Evolutionary conservation across 2,113 vertebrate genomes (phyloP).

Genomic region (Chlorodrepanis virens): DNA sequence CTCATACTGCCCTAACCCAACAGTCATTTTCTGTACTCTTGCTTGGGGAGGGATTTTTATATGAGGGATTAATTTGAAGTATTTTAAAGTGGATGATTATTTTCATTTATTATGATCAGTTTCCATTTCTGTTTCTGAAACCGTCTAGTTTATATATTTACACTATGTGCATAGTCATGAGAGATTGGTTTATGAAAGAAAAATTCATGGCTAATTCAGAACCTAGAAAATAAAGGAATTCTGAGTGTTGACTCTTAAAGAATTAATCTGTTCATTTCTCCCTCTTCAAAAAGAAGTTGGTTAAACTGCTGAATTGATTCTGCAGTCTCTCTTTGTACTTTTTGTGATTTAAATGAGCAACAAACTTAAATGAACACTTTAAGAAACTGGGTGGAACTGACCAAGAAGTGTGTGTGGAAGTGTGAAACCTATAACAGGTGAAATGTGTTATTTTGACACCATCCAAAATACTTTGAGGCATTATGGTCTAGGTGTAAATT

Average conservation of each 20-base stretch:
- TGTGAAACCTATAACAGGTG: neutral
- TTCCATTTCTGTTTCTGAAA: conserved; percentile 34
- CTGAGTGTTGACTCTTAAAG: conserved; percentile 9
- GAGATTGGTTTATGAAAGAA: conserved; percentile 1
- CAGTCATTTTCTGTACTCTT: neutral
- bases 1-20: neutral
- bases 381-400: neutral
- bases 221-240: conserved; percentile 54
- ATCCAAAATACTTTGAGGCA: neutral
- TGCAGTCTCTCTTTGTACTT: neutral
- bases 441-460: neutral
- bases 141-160: conserved; percentile 42
- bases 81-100: neutral
- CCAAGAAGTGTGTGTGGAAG: neutral
- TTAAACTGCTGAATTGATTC: neutral
- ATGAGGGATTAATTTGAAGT: neutral
- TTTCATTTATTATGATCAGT: neutral
- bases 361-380: neutral
- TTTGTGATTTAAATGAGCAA: neutral
- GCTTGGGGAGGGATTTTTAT: neutral
- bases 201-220: conserved; percentile 17
- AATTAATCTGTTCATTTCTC: conserved; percentile 37
- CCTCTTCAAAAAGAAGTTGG: neutral
- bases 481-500: neutral
- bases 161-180: neutral